These are phyloP conservation scores for Tupiocoris notatus DNA, from an alignment of 2,888 invertebrate genomes.

Conservation along the genomic window DNA sequence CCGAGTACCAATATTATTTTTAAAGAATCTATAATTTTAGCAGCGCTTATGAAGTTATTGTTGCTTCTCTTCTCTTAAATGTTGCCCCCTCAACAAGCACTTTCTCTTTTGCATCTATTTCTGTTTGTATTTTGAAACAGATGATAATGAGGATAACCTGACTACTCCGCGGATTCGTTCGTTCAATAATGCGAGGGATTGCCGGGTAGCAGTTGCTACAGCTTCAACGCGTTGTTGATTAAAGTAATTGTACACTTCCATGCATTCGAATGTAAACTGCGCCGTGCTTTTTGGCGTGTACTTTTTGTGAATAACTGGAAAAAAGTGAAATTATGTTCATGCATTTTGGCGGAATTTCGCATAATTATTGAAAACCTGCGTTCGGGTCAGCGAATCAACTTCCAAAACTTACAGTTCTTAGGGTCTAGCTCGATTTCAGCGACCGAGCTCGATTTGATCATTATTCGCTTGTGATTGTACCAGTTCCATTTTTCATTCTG, in stretches of 20 bases:
- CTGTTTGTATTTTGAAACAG: neutral
- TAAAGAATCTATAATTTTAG: too few relatives aligned
- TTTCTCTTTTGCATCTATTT: neutral
- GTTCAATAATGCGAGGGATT: slow-evolving; percentile 70
- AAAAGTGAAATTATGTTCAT: too few relatives aligned
- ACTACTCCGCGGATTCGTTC: slow-evolving; percentile 49
- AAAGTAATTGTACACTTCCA: slow-evolving; percentile 77
- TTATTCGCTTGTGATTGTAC: slow-evolving; percentile 36
- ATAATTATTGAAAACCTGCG: neutral
- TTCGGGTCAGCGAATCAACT: neutral
- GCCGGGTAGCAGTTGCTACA: slow-evolving; percentile 70
- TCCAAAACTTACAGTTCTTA: slow-evolving; percentile 4
- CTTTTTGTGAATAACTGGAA: slow-evolving; percentile 32
- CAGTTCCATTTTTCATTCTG: slow-evolving; percentile 54
- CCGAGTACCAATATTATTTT: too few relatives aligned
- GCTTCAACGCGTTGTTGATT: slow-evolving; percentile 72
- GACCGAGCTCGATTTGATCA: slow-evolving; percentile 37
- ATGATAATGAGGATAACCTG: slow-evolving; percentile 3
- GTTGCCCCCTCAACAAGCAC: too few relatives aligned
- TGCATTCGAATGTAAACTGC: slow-evolving; percentile 56
- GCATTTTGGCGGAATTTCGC: too few relatives aligned
- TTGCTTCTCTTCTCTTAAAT: too few relatives aligned
- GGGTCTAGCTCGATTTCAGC: slow-evolving; percentile 35
- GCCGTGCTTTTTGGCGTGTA: slow-evolving; percentile 34
- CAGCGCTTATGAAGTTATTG: too few relatives aligned